A percentile compares a stretch with the other conserved stretches of the same genome.
phyloP scores from a whole-genome alignment of 2,113 vertebrate species.

The Zonotrichia leucophrys region DNA sequence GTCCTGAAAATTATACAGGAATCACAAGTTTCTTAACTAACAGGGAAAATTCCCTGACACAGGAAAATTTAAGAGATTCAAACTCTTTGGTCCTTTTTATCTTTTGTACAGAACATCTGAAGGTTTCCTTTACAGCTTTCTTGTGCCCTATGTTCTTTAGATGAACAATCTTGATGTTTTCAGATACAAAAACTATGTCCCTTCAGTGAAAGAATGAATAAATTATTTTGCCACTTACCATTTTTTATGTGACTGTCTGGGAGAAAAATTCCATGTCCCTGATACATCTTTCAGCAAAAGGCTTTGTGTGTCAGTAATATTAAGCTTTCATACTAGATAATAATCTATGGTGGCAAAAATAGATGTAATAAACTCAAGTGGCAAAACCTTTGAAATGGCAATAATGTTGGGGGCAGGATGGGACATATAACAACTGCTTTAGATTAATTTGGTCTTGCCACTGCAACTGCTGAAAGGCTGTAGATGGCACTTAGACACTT shows the following conservation, averaged over 20 bases:
- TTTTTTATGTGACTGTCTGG: background rate
- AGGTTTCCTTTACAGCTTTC: background rate
- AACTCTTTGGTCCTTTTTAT: background rate
- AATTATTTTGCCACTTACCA: background rate
- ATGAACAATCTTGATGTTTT: background rate
- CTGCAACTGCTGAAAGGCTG: background rate
- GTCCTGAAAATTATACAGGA: background rate
- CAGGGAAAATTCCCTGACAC: background rate
- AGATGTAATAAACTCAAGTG: background rate
- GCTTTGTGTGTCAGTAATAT: background rate
- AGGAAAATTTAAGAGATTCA: background rate
- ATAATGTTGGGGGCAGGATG: background rate
- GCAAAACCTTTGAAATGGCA: background rate
- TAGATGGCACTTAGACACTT: background rate
- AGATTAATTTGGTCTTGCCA: background rate
- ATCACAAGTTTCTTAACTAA: background rate
- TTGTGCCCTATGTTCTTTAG: background rate
- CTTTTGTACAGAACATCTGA: background rate
- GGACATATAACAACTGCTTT: background rate
- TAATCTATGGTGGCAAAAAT: background rate
- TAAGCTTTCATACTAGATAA: background rate
- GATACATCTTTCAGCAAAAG: background rate
- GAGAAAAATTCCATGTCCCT: background rate
- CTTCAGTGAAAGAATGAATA: background rate
- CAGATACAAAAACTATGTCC: background rate